These are phyloP conservation scores for Rhagologus leucostigma DNA, from an alignment of 2,113 vertebrate genomes.

Conservation along the genomic window DNA sequence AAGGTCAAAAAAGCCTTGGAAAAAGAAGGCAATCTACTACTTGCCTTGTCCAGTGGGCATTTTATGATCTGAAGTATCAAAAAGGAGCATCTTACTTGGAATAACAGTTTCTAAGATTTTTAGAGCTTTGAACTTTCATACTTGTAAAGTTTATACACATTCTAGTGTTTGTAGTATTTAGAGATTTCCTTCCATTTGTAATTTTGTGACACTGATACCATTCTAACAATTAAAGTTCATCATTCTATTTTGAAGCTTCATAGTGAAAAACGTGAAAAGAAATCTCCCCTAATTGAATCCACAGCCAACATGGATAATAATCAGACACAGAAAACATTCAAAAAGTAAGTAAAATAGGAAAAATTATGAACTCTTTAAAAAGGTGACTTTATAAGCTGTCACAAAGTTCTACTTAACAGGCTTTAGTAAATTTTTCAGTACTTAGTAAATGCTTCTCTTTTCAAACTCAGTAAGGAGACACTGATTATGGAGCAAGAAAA, in stretches of 20 bases:
- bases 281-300: constrained; percentile 94
- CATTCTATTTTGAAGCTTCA: constrained; percentile 79
- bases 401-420: neutral
- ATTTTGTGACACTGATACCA: neutral
- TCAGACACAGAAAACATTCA: constrained; percentile 88
- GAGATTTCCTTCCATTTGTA: neutral
- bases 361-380: neutral
- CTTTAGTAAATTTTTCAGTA: neutral
- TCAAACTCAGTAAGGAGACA: constrained; percentile 85
- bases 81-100: neutral
- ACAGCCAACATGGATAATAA: constrained; percentile 94
- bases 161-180: neutral
- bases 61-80: neutral
- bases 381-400: neutral
- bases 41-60: neutral
- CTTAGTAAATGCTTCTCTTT: constrained; percentile 4
- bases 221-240: neutral
- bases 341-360: constrained; percentile 81
- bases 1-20: neutral
- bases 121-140: neutral
- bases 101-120: neutral
- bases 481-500: constrained; percentile 93
- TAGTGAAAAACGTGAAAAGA: constrained; percentile 93
- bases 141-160: neutral
- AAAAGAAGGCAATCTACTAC: neutral